Conservation (phyloP, 2,113 vertebrate species). For the Corvus cornix region DNA sequence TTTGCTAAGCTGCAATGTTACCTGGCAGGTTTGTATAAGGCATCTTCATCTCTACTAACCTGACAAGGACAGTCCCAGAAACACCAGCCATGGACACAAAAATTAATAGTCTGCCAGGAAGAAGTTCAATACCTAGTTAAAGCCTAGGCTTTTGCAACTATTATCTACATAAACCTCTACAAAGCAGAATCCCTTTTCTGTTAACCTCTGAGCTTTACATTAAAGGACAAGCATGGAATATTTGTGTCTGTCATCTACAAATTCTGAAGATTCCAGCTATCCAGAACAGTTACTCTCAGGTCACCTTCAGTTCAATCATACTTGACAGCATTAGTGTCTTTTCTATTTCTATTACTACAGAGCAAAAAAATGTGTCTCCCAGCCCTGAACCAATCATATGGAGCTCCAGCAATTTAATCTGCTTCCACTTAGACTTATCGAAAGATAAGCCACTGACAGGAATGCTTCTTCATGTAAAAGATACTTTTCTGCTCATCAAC, state of each 20-base stretch:
- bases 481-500: background rate
- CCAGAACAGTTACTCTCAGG: background rate
- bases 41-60: background rate
- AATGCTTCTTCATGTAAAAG: background rate
- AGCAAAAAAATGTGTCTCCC: background rate
- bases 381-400: background rate
- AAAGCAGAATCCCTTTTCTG: background rate
- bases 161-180: background rate
- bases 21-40: background rate
- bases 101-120: background rate
- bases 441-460: background rate
- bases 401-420: background rate
- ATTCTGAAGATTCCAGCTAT: background rate
- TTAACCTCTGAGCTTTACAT: background rate
- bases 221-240: background rate
- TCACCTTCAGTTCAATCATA: background rate
- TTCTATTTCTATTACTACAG: background rate
- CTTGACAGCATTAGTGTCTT: accelerated
- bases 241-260: background rate
- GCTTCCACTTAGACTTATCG: background rate
- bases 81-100: background rate
- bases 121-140: background rate
- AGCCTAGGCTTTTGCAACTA: background rate
- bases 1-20: background rate
- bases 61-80: background rate